Conservation (phyloP, 2,113 vertebrate species). For the Nanger granti region DNA sequence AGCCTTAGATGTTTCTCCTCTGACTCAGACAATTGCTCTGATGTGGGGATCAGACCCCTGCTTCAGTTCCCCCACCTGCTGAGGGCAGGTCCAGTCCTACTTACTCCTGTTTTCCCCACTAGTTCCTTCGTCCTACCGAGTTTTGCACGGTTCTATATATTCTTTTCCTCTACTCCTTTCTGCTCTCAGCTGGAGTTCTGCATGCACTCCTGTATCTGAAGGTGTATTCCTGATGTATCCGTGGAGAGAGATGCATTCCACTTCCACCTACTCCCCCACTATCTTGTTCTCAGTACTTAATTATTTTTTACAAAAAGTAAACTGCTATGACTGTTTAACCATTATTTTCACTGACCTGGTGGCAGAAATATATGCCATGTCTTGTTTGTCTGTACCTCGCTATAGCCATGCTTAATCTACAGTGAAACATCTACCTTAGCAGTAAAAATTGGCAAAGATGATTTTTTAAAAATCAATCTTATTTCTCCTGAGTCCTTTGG, state of each 20-base stretch:
- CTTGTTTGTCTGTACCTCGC: not conserved
- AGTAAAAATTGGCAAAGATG: not conserved
- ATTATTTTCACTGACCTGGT: not conserved
- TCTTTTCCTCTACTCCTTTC: not conserved
- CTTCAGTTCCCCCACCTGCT: not conserved
- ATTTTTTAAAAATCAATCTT: not conserved
- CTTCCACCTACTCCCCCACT: not conserved
- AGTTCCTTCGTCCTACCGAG: rapidly evolving
- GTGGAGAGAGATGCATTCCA: not conserved
- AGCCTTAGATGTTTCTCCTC: not conserved
- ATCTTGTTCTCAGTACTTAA: not conserved
- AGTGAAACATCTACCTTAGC: not conserved
- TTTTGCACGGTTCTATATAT: rapidly evolving
- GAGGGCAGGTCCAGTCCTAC: not conserved
- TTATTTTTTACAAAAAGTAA: constrained; percentile 10
- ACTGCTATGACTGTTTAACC: not conserved
- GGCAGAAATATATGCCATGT: not conserved
- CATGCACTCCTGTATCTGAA: not conserved
- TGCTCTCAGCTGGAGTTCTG: not conserved
- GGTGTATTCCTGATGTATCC: not conserved
- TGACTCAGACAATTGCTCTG: not conserved
- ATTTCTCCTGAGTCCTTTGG: not conserved
- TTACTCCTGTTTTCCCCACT: not conserved
- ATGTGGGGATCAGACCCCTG: not conserved
- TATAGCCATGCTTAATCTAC: not conserved